phyloP scores from a whole-genome alignment of 1,140 invertebrate species.

The Goniozus legneri region DNA sequence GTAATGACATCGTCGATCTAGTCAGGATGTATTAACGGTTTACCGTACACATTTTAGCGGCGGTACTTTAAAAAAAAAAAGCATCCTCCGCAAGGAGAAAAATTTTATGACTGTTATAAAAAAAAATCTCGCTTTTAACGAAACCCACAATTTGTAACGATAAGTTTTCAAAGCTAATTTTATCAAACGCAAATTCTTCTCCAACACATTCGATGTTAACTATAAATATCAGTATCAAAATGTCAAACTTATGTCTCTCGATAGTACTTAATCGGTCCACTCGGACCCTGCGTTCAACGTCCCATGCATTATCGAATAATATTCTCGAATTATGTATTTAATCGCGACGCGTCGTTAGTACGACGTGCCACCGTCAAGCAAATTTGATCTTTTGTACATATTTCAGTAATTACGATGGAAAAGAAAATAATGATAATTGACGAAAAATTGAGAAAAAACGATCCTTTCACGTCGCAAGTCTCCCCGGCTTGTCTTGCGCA shows the following conservation, averaged over 20 bases:
- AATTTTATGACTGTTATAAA: no score
- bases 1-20: no score
- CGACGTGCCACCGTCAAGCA: not conserved
- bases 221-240: slow-evolving; percentile 31
- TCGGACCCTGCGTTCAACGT: not conserved
- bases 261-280: slow-evolving; percentile 27
- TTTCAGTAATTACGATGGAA: not conserved
- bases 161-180: no score
- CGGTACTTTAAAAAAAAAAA: no score
- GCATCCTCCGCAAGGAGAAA: no score
- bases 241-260: slow-evolving; percentile 32
- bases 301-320: not conserved
- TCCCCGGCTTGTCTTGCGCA: slow-evolving; percentile 25
- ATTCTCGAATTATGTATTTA: not conserved
- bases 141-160: no score
- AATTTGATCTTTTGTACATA: not conserved
- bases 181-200: no score
- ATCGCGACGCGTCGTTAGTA: not conserved
- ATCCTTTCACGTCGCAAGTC: slow-evolving; percentile 22
- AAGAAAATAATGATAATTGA: not conserved
- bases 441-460: no score
- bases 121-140: no score
- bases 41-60: no score
- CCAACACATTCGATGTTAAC: slow-evolving; percentile 28
- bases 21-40: no score